phyloP scores from a whole-genome alignment of 2,113 vertebrate species.

The Silurus asotus region DNA sequence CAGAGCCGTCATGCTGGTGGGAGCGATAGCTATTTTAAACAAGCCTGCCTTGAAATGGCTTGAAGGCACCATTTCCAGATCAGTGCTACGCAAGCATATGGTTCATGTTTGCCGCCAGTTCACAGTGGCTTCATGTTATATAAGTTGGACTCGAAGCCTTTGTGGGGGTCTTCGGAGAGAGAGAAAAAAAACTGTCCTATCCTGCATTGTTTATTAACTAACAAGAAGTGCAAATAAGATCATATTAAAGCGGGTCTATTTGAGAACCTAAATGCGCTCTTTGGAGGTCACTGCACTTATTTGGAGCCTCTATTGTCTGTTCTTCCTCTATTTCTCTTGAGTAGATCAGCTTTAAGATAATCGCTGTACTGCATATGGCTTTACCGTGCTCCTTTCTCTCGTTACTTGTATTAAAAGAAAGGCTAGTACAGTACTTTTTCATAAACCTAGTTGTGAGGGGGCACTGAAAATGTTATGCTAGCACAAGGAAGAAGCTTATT shows the following conservation, averaged over 20 bases:
- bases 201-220: neutral
- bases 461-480: neutral
- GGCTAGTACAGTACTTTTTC: neutral
- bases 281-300: conserved; percentile 1
- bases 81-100: neutral
- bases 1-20: conserved; percentile 25
- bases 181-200: neutral
- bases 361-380: conserved; percentile 40
- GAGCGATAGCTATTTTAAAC: conserved; percentile 14
- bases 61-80: neutral
- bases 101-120: neutral
- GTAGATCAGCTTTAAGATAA: conserved; percentile 43
- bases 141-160: neutral
- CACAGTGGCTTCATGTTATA: neutral
- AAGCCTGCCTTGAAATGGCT: neutral
- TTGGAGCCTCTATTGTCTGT: conserved; percentile 45
- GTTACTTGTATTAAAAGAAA: conserved; percentile 36
- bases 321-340: conserved; percentile 48
- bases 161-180: neutral
- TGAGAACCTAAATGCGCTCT: conserved; percentile 22
- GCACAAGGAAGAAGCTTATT: neutral
- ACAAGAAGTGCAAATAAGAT: conserved; percentile 6
- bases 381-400: conserved; percentile 34
- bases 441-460: neutral
- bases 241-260: conserved; percentile 23